Conservation (phyloP, 2,888 invertebrate genomes). For the Ectobius pallidus region DNA sequence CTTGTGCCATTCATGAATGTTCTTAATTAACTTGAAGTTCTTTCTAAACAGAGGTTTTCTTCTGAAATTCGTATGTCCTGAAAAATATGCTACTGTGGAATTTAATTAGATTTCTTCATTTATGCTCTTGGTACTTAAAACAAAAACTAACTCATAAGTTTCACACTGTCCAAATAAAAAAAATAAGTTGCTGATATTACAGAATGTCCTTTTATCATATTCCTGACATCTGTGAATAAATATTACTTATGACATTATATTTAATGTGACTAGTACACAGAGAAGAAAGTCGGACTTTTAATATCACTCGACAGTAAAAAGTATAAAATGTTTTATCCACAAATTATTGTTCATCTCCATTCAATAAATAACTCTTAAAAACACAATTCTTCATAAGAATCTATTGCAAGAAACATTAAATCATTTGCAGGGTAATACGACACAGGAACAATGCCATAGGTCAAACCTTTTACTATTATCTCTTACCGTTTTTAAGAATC, state of each 20-base stretch:
- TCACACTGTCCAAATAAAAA: not conserved
- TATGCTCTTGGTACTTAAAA: not conserved
- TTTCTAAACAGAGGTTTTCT: too few species aligned
- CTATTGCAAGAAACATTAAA: not conserved
- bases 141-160: not conserved
- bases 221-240: conserved; percentile 5
- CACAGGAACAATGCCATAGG: too few species aligned
- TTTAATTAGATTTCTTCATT: too few species aligned
- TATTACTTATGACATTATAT: not conserved
- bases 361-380: conserved; percentile 1
- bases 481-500: not conserved
- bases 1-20: too few species aligned
- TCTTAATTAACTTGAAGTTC: too few species aligned
- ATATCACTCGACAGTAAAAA: not conserved
- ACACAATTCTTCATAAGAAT: not conserved
- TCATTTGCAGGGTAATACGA: not conserved
- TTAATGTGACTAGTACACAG: not conserved
- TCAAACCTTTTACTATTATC: not conserved
- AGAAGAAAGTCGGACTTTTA: not conserved
- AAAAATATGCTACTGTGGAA: too few species aligned
- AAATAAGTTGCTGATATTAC: not conserved
- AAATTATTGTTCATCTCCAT: not conserved
- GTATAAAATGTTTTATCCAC: not conserved
- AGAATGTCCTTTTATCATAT: not conserved
- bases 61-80: too few species aligned